phyloP scores from a whole-genome alignment of 2,113 vertebrate genomes.

The Brachypodius melanocephalos region DNA sequence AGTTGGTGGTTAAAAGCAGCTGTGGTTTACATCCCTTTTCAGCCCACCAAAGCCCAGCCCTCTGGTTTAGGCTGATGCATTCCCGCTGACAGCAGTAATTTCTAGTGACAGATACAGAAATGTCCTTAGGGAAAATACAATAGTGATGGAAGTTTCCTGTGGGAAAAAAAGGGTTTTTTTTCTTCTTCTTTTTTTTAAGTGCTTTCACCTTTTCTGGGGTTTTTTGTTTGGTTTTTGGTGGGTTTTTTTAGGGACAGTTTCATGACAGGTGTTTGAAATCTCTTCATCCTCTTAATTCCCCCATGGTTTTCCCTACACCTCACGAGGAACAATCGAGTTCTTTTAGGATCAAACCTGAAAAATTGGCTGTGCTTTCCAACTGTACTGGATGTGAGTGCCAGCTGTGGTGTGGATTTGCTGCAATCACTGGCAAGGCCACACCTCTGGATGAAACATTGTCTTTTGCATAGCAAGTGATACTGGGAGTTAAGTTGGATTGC shows the following conservation, averaged over 20 bases:
- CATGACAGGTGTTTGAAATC: neutral
- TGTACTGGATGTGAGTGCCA: neutral
- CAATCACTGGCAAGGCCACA: neutral
- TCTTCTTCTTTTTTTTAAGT: neutral
- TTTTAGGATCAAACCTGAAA: neutral
- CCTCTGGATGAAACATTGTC: slow-evolving; percentile 31
- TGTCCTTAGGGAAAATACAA: slow-evolving; percentile 67
- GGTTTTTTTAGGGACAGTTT: neutral
- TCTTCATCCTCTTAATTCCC: neutral
- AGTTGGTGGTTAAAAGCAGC: slow-evolving; percentile 18
- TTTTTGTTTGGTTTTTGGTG: no score
- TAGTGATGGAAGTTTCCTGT: slow-evolving; percentile 62
- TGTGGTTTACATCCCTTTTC: neutral
- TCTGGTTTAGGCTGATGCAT: slow-evolving; percentile 12
- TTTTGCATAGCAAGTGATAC: slow-evolving; percentile 62
- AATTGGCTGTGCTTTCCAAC: neutral
- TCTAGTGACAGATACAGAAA: slow-evolving; percentile 68
- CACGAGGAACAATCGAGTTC: neutral
- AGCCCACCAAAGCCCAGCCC: slow-evolving; percentile 57
- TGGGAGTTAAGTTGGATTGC: slow-evolving; percentile 45
- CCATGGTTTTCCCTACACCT: neutral
- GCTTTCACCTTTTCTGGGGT: slow-evolving; percentile 18
- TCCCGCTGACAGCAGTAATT: slow-evolving; percentile 65
- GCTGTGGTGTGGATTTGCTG: neutral
- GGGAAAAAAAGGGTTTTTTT: slow-evolving; percentile 31